A percentile compares a stretch with the other conserved stretches of the same genome.
These are phyloP conservation scores for Pseudomyrmex concolor DNA, from an alignment of 1,140 invertebrate genomes.

Conservation along the genomic window DNA sequence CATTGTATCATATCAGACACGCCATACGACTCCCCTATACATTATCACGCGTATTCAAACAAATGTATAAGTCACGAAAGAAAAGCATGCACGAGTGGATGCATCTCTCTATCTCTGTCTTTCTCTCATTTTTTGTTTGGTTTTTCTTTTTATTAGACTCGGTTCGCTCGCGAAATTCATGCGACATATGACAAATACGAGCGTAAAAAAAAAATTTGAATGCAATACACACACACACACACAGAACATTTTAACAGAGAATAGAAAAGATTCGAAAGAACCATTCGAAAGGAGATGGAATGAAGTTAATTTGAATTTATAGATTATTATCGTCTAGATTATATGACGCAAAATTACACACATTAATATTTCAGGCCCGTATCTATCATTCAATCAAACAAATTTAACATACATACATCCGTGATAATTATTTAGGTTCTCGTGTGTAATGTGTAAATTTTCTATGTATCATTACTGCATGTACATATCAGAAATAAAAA, in stretches of 20 bases:
- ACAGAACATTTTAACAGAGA: neutral
- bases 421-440: neutral
- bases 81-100: slow-evolving; percentile 4
- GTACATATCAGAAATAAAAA: too few species aligned
- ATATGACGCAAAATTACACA: neutral
- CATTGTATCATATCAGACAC: slow-evolving; percentile 22
- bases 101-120: neutral
- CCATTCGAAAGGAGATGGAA: neutral
- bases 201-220: neutral
- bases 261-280: neutral
- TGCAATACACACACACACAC: too few species aligned
- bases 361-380: neutral
- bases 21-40: slow-evolving; percentile 2
- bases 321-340: neutral
- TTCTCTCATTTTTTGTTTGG: neutral
- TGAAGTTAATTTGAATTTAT: too few species aligned
- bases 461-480: neutral
- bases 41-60: slow-evolving; percentile 41
- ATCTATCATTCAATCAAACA: neutral
- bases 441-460: neutral
- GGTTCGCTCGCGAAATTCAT: slow-evolving; percentile 11
- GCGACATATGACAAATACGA: slow-evolving; percentile 3
- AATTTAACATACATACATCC: neutral
- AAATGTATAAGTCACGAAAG: slow-evolving; percentile 49
- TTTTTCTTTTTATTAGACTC: neutral